Evolutionary conservation across 2,888 invertebrate species (phyloP).

Genomic region (Lochmaea capreae): DNA sequence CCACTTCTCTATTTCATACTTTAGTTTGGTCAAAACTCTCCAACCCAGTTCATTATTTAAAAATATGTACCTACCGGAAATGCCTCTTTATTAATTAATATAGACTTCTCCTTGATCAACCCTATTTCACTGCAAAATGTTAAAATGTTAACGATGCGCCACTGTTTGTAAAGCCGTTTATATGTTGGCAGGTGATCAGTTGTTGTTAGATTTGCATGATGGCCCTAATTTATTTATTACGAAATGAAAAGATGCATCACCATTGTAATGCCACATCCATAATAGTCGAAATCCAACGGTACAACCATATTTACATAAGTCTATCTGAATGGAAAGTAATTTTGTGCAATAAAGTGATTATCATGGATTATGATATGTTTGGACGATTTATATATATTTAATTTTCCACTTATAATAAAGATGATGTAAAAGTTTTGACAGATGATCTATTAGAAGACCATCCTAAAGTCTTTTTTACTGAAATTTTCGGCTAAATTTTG

Average conservation of each 20-base stretch:
- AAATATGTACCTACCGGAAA: no score
- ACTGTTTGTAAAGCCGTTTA: conserved; percentile 6
- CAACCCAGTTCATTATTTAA: no score
- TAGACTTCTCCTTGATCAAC: no score
- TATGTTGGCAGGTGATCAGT: conserved; percentile 24
- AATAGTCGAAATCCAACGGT: conserved; percentile 8
- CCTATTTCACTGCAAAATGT: no score
- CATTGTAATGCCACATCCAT: conserved; percentile 20
- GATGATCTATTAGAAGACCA: no score
- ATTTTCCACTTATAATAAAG: neutral
- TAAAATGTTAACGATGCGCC: neutral
- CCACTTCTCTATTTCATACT: no score
- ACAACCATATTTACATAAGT: conserved; percentile 10
- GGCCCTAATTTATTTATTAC: conserved; percentile 23
- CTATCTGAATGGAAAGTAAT: neutral
- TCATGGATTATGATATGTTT: neutral
- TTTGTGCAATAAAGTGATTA: neutral
- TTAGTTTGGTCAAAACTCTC: no score
- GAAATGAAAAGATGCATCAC: conserved; percentile 15
- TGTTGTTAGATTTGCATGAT: conserved; percentile 31
- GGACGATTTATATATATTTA: neutral
- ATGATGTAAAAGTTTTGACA: no score
- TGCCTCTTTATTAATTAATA: no score
- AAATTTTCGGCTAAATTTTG: no score
- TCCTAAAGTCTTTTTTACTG: no score